A percentile compares a stretch with the other conserved stretches of the same genome.
phyloP scores from a whole-genome alignment of 2,113 vertebrate species.

The Lepisosteus osseus region DNA sequence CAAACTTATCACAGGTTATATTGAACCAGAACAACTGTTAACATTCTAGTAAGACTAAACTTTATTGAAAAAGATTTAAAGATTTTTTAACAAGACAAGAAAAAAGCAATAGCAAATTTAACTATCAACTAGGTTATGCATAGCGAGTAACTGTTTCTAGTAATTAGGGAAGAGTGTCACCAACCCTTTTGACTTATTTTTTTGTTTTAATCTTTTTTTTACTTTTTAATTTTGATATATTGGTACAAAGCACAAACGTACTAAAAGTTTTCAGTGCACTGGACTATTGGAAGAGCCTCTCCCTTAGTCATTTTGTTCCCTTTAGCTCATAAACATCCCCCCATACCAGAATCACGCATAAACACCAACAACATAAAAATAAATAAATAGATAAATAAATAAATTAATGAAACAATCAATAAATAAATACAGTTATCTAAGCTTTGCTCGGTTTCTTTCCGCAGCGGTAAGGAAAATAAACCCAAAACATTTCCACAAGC shows the following conservation, averaged over 20 bases:
- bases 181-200: constrained; percentile 76
- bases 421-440: constrained; percentile 73
- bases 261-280: constrained; percentile 99
- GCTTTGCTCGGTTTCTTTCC: constrained; percentile 73
- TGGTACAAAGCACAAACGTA: constrained; percentile 99
- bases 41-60: constrained; percentile 99
- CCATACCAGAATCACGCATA: constrained; percentile 77
- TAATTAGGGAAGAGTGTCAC: constrained; percentile 98
- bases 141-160: constrained; percentile 99
- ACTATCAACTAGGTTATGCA: constrained; percentile 99
- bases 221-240: constrained; percentile 94
- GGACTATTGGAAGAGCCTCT: constrained; percentile 92
- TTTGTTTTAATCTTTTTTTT: constrained; percentile 87
- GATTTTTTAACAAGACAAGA: constrained; percentile 99
- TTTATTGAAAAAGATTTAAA: constrained; percentile 98
- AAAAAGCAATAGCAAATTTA: constrained; percentile 99
- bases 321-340: constrained; percentile 91
- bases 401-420: constrained; percentile 60
- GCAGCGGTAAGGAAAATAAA: constrained; percentile 62
- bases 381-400: constrained; percentile 70
- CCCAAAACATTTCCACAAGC: constrained; percentile 84
- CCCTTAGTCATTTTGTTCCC: constrained; percentile 96
- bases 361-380: constrained; percentile 73
- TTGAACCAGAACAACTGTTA: constrained; percentile 99
- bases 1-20: constrained; percentile 99